phyloP scores from a whole-genome alignment of 1,140 invertebrate genomes.

The Arion vulgaris region DNA sequence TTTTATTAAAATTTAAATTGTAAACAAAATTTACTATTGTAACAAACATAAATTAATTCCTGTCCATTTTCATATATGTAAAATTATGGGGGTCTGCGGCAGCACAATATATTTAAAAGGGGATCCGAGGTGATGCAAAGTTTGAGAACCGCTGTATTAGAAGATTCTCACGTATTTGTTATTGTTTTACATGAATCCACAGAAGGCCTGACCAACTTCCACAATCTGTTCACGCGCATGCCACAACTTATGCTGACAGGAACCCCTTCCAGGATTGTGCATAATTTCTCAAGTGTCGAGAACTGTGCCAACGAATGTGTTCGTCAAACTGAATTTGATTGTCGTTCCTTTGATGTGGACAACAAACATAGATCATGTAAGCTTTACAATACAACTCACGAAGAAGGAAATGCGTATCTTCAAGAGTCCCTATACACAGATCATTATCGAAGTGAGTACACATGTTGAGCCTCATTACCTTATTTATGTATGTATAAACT shows the following conservation, averaged over 20 bases:
- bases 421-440: slow-evolving; percentile 51
- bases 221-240: slow-evolving; percentile 54
- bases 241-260: slow-evolving; percentile 51
- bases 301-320: slow-evolving; percentile 56
- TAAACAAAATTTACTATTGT: too few relatives aligned
- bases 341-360: slow-evolving; percentile 63
- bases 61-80: too few relatives aligned
- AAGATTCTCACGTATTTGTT: too few relatives aligned
- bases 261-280: slow-evolving; percentile 48
- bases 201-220: slow-evolving; percentile 44
- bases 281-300: slow-evolving; percentile 50
- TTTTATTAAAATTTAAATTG: too few relatives aligned
- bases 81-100: too few relatives aligned
- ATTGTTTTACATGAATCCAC: background rate
- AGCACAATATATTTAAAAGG: too few relatives aligned
- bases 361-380: slow-evolving; percentile 52
- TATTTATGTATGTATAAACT: too few relatives aligned
- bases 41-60: too few relatives aligned
- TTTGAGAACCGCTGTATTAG: too few relatives aligned
- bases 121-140: too few relatives aligned
- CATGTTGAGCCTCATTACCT: too few relatives aligned
- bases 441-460: slow-evolving; percentile 66
- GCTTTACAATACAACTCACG: slow-evolving; percentile 58
- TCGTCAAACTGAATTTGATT: slow-evolving; percentile 59
- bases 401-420: slow-evolving; percentile 50